Percentiles rank a stretch among this genome's conserved stretches.
phyloP scores from a whole-genome alignment of 2,113 vertebrate genomes.

The Sinocyclocheilus rhinocerous region DNA sequence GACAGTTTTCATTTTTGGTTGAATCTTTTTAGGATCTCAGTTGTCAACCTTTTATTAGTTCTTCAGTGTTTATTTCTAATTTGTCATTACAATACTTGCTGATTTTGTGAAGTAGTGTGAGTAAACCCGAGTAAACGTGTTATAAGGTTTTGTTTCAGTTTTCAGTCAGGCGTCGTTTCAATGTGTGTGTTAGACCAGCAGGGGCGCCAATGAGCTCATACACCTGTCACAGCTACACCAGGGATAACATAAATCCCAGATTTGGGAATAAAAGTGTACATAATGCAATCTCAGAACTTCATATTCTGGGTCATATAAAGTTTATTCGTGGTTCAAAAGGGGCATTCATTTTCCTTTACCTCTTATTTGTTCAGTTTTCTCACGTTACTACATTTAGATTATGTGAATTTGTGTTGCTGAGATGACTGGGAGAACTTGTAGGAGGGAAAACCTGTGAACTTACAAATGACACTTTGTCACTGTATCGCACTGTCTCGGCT shows the following conservation, averaged over 20 bases:
- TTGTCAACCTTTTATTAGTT: not conserved
- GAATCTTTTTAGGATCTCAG: not conserved
- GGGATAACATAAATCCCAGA: not conserved
- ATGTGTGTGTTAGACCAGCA: not conserved
- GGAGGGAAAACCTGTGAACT: not conserved
- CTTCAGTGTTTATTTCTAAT: not conserved
- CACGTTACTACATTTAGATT: not conserved
- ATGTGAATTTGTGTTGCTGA: not conserved
- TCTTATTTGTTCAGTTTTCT: not conserved
- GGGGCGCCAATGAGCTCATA: conserved; percentile 10
- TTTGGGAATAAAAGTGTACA: not conserved
- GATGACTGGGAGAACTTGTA: conserved; percentile 11
- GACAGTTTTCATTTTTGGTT: not conserved
- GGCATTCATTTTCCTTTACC: no score
- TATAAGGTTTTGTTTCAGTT: conserved; percentile 1
- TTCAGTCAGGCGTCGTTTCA: not conserved
- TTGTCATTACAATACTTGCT: not conserved
- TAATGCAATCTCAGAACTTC: not conserved
- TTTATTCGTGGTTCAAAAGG: not conserved
- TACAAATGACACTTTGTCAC: conserved; percentile 29
- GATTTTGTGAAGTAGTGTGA: not conserved
- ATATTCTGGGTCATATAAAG: not conserved
- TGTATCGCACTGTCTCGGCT: conserved; percentile 9
- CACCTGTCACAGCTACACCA: conserved; percentile 16
- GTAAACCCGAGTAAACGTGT: not conserved